Percentiles rank a stretch among this genome's conserved stretches.
Conservation (phyloP, 2,797 vertebrate genomes). For the Molossus alvarezi region DNA sequence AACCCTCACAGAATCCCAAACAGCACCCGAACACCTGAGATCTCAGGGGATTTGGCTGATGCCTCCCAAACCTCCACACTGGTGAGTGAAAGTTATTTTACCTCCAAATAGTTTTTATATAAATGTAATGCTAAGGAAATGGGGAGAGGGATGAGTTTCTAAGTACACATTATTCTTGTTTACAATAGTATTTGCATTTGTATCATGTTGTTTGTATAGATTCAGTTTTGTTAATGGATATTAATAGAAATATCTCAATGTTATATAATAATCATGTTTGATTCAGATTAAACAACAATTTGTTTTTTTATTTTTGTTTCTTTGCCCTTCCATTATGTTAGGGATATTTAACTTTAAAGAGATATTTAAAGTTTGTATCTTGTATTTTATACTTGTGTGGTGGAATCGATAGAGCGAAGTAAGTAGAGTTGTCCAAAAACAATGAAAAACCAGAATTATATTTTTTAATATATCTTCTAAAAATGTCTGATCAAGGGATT, state of each 20-base stretch:
- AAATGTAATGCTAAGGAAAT: conserved; percentile 32
- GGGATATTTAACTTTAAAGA: not conserved
- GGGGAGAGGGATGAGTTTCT: not conserved
- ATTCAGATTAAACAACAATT: not conserved
- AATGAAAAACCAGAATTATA: not conserved
- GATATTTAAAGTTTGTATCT: not conserved
- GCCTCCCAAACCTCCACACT: conserved; percentile 88
- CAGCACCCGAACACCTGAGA: conserved; percentile 91
- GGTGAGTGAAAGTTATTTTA: conserved; percentile 91
- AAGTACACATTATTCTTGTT: not conserved
- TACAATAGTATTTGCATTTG: not conserved
- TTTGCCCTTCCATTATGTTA: not conserved
- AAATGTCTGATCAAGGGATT: not conserved
- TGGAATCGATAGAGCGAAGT: not conserved
- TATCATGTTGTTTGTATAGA: not conserved
- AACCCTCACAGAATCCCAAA: conserved; percentile 92
- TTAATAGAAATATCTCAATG: not conserved
- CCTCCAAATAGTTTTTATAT: conserved; percentile 70
- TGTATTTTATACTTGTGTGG: not conserved
- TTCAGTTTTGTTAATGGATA: not conserved
- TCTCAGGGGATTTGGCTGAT: conserved; percentile 87
- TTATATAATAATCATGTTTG: not conserved
- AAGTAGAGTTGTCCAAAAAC: not conserved
- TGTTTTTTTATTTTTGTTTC: not conserved
- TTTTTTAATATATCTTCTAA: conserved; percentile 49